Conservation (phyloP, 1,140 invertebrate species). For the Lepidurus apus region DNA sequence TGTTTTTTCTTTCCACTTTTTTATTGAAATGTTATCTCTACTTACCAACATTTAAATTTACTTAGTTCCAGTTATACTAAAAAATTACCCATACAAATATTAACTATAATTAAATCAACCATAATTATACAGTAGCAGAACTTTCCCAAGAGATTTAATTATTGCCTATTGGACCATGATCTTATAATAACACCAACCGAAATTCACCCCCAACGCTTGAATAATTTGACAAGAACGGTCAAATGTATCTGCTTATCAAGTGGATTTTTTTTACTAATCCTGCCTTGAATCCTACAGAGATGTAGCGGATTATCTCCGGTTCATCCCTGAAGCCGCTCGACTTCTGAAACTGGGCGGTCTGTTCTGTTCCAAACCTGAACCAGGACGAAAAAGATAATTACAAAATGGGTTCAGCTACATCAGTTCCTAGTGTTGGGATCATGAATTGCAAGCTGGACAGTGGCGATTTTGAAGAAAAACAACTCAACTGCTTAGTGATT, state of each 20-base stretch:
- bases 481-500: not conserved
- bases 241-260: no score
- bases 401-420: conserved; percentile 11
- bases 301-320: no score
- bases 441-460: not conserved
- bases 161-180: no score
- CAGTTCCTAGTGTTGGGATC: not conserved
- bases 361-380: not conserved
- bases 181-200: no score
- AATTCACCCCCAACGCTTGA: no score
- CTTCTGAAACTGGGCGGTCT: not conserved
- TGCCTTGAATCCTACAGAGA: no score
- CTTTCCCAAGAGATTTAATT: no score
- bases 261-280: no score
- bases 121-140: no score
- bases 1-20: not conserved
- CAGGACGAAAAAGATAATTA: not conserved
- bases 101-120: no score
- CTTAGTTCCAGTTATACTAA: not conserved
- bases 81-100: not conserved
- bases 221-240: no score
- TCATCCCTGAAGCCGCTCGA: not conserved
- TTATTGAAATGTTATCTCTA: no score
- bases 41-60: not conserved
- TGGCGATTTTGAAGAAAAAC: not conserved